Base-by-base conservation (phyloP, 2,888 invertebrate species). In the Shargacucullia verbasci region DNA sequence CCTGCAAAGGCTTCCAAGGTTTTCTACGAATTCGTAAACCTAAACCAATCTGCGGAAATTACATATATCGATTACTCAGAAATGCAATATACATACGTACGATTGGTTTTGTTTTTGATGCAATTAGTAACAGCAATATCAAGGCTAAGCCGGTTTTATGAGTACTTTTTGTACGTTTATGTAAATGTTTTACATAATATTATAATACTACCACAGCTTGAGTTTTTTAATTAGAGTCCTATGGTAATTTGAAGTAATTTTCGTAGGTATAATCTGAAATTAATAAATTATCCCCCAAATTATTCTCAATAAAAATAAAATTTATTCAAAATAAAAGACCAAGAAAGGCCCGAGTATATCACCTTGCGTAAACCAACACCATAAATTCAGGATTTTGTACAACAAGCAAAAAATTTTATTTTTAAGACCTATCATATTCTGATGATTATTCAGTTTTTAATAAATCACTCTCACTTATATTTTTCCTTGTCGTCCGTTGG, bases 401-500 rank as follows among this genome's bases (percentile, higher is more conserved):
- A 13, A 13, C 15, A 48, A 34, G 9, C 14, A 13, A 38, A 0
- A 14, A 25, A 15, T 20, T 14, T 34, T 29, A 14, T 11, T 9
- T 7, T 33, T 20, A 20, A 4, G 20, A 4, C 20, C 2, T 20
- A 20, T 20, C 20, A 20, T 20, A 20, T n/a, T n/a, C n/a, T n/a
- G n/a, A n/a, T n/a, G n/a, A n/a, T n/a, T n/a, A n/a, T n/a, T n/a
- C n/a, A n/a, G n/a, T n/a, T n/a, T n/a, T n/a, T n/a, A n/a, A n/a
- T n/a, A n/a, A n/a, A 55, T 58, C 63, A 61, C 59, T 70, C 63
- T 63, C 33, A 40, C 59, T 34, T 35, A 41, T 45, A 31, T 20
- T 46, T 53, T 63, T 67, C 55, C 64, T 52, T 48, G 47, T 65
- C 58, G n/a, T 38, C 4, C 20, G 20, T 40, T 48, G 25, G 31